Evolutionary conservation across 2,888 invertebrate species (phyloP).

Genomic region (Zaprionus bogoriensis): DNA sequence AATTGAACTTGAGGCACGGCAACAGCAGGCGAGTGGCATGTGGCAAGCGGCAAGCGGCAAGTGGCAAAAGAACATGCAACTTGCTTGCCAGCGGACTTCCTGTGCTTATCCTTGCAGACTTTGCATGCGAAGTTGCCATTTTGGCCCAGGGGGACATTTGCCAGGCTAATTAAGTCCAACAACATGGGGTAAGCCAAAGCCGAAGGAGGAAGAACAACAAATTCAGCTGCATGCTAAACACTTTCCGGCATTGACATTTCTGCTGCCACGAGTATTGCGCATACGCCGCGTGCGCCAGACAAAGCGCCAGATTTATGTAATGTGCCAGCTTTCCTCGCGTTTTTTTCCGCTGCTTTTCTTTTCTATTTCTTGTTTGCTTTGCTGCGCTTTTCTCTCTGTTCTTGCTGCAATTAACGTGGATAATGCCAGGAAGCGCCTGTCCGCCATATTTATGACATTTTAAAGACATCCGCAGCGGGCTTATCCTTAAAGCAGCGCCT

Average conservation of each 20-base stretch:
- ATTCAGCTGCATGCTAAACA: constrained; percentile 66
- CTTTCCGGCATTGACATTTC: constrained; percentile 75
- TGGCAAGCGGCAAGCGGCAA: too few relatives aligned
- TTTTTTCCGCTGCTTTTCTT: constrained; percentile 9
- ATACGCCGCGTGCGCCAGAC: constrained; percentile 56
- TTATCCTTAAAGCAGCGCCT: too few relatives aligned
- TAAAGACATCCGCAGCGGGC: constrained; percentile 47
- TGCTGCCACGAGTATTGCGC: constrained; percentile 57
- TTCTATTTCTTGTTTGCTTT: too few relatives aligned
- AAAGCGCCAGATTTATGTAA: constrained; percentile 45
- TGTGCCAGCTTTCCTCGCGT: constrained; percentile 18
- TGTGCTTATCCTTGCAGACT: constrained; percentile 61
- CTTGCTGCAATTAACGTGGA: too few relatives aligned
- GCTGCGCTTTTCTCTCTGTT: too few relatives aligned
- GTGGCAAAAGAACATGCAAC: too few relatives aligned
- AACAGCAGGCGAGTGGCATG: too few relatives aligned
- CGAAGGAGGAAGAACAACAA: constrained; percentile 14
- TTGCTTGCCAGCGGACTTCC: constrained; percentile 55
- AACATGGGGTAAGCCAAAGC: constrained; percentile 37
- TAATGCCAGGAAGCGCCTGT: constrained; percentile 56
- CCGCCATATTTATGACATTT: constrained; percentile 66
- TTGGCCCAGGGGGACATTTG: constrained; percentile 48
- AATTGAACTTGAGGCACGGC: constrained; percentile 69
- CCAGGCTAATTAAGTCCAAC: constrained; percentile 72
- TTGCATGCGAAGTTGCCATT: constrained; percentile 66